Percentiles rank a stretch among this genome's conserved stretches.
Evolutionary conservation across 2,797 vertebrate genomes (phyloP).

Genomic region (Botia almorhae): DNA sequence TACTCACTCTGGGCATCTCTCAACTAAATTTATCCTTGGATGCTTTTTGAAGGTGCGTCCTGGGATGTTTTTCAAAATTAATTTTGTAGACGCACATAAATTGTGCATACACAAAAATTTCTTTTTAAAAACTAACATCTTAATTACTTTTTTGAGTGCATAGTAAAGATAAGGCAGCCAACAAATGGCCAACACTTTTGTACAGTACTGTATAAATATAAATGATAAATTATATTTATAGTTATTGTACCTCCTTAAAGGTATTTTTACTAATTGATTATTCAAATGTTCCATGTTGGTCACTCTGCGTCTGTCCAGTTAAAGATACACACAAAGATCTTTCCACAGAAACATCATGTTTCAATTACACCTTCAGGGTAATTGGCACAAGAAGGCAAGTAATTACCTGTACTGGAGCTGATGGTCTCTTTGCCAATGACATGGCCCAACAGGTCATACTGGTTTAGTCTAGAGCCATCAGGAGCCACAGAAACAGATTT

Average conservation of each 20-base stretch:
- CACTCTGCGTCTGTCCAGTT: no score
- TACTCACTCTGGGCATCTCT: background rate
- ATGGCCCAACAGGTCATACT: conserved; percentile 95
- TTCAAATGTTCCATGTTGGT: background rate
- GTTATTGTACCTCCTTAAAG: no score
- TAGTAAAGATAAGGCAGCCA: background rate
- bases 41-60: background rate
- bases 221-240: no score
- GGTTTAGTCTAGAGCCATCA: conserved; percentile 94
- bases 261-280: no score
- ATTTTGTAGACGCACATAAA: background rate
- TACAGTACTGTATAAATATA: no score
- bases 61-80: background rate
- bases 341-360: background rate
- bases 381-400: background rate
- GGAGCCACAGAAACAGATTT: conserved; percentile 93
- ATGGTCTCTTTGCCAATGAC: conserved; percentile 96
- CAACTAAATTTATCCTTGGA: background rate
- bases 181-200: no score
- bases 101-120: background rate
- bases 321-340: background rate
- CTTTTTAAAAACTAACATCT: background rate
- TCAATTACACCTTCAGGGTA: background rate
- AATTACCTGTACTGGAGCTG: conserved; percentile 95
- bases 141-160: background rate